phyloP scores from a whole-genome alignment of 1,140 invertebrate genomes.

The Arion vulgaris region DNA sequence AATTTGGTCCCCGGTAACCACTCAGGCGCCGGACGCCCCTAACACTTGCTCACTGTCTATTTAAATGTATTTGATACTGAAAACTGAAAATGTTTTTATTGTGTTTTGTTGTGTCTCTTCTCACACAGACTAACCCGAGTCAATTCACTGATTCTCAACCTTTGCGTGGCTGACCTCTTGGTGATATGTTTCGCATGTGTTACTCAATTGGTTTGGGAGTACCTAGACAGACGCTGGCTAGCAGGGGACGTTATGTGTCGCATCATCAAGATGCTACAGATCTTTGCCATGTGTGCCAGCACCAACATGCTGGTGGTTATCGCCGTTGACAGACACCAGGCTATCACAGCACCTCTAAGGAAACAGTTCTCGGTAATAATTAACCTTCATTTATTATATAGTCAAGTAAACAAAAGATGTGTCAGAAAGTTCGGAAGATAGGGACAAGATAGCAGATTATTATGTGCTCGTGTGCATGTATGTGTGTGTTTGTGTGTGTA shows the following conservation, averaged over 20 bases:
- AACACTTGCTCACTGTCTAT: no score
- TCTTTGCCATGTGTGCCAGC: constrained; percentile 70
- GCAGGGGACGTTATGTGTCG: constrained; percentile 69
- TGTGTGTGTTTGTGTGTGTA: no score
- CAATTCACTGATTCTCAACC: constrained; percentile 70
- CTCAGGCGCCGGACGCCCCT: no score
- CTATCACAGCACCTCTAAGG: constrained; percentile 70
- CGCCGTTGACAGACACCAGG: constrained; percentile 72
- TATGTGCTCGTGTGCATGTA: no score
- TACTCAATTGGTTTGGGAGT: constrained; percentile 71
- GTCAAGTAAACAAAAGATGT: no score
- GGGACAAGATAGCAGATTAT: no score
- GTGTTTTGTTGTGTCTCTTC: no score
- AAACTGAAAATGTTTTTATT: no score
- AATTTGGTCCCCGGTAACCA: no score
- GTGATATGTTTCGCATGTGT: constrained; percentile 67
- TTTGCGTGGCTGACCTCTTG: constrained; percentile 68
- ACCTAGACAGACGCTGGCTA: constrained; percentile 66
- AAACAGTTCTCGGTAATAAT: constrained; percentile 61
- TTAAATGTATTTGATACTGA: no score
- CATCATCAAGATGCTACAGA: constrained; percentile 70
- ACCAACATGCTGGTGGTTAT: constrained; percentile 73
- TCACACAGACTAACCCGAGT: constrained; percentile 51
- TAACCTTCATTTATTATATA: no score
- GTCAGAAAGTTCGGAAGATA: no score